phyloP scores from a whole-genome alignment of 2,888 invertebrate species.

The Amphimallon solstitiale region DNA sequence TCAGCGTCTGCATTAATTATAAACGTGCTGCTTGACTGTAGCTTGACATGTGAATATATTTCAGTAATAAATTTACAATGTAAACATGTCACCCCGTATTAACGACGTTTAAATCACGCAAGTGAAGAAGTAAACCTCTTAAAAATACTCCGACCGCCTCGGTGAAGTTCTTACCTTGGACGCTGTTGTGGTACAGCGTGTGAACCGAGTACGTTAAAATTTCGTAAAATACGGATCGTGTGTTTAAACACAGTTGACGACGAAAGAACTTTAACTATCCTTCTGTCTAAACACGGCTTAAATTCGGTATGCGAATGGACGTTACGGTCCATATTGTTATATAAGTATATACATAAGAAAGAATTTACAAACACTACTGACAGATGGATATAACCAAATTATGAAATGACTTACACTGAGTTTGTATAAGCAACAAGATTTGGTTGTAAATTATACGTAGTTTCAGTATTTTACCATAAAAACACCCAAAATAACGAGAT shows the following conservation, averaged over 20 bases:
- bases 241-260: constrained; percentile 21
- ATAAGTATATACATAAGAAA: too few species aligned
- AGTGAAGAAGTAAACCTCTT: constrained; percentile 2
- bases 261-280: constrained; percentile 15
- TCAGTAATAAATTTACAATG: neutral
- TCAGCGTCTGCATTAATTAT: too few species aligned
- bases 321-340: too few species aligned
- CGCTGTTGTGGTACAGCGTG: neutral
- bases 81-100: too few species aligned
- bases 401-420: too few species aligned
- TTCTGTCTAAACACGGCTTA: constrained; percentile 23
- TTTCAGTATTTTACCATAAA: neutral
- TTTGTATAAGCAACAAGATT: too few species aligned
- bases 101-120: neutral
- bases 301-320: constrained; percentile 1
- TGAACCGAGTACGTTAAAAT: constrained; percentile 3
- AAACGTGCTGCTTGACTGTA: too few species aligned
- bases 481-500: neutral
- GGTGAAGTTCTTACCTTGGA: neutral
- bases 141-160: neutral
- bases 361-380: too few species aligned
- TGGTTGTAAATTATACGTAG: neutral
- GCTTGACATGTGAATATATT: neutral
- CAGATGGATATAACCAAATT: too few species aligned
- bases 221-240: neutral